These are phyloP conservation scores for Cydia splendana DNA, from an alignment of 1,140 invertebrate genomes.

Conservation along the genomic window DNA sequence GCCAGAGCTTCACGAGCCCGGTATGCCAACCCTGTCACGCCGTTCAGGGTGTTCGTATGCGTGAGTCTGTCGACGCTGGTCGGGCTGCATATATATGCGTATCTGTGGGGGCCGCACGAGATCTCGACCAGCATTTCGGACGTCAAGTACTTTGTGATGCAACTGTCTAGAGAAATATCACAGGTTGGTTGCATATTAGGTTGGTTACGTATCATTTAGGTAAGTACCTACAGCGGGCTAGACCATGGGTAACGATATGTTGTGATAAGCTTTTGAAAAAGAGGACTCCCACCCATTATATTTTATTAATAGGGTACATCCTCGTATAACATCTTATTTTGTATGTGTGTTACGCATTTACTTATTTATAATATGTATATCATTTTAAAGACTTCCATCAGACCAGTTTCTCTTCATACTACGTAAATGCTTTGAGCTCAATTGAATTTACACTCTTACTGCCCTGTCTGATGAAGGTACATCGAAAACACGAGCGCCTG, in stretches of 20 bases:
- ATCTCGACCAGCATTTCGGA: slow-evolving; percentile 63
- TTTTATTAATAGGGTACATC: no score
- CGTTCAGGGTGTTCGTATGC: slow-evolving; percentile 65
- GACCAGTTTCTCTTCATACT: background rate
- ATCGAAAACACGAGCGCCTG: slow-evolving; percentile 65
- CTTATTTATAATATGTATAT: no score
- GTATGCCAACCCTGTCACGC: slow-evolving; percentile 29
- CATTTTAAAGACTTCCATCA: no score
- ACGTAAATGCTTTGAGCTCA: background rate
- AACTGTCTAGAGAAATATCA: slow-evolving; percentile 58
- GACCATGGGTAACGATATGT: no score
- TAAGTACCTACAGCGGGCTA: no score
- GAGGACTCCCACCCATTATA: no score
- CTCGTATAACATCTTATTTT: no score
- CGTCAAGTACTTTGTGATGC: slow-evolving; percentile 66
- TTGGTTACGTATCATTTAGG: background rate
- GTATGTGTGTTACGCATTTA: no score
- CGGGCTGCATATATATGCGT: slow-evolving; percentile 59
- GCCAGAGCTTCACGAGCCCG: background rate
- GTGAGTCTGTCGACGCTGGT: slow-evolving; percentile 54
- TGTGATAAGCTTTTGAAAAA: no score
- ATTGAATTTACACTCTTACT: background rate
- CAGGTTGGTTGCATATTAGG: slow-evolving; percentile 47
- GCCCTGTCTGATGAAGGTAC: slow-evolving; percentile 40
- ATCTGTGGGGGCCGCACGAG: slow-evolving; percentile 53